These are phyloP conservation scores for Trematomus bernacchii DNA, from an alignment of 2,797 vertebrate genomes.

Conservation along the genomic window DNA sequence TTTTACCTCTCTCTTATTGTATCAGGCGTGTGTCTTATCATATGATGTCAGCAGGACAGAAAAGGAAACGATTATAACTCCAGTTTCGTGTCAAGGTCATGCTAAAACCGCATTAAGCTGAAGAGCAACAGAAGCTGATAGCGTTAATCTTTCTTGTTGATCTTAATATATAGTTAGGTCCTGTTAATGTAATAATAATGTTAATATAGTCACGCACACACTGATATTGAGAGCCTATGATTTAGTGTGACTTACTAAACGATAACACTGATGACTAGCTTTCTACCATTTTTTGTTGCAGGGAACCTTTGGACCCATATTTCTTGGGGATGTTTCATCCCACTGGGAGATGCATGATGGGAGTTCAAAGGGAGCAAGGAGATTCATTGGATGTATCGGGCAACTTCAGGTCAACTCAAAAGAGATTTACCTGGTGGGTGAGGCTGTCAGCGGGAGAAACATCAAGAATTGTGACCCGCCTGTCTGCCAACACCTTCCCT, in stretches of 20 bases:
- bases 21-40: conserved; percentile 29
- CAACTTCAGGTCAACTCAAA: conserved; percentile 89
- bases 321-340: conserved; percentile 87
- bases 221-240: conserved; percentile 23
- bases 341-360: conserved; percentile 69
- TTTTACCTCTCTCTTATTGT: conserved; percentile 32
- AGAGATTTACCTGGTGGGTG: conserved; percentile 85
- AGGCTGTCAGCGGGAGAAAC: conserved; percentile 86
- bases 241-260: conserved; percentile 48
- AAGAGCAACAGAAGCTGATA: conserved; percentile 30
- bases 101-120: conserved; percentile 36
- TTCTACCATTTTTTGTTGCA: conserved; percentile 58
- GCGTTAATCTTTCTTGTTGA: conserved; percentile 50
- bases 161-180: conserved; percentile 33
- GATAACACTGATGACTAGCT: conserved; percentile 44
- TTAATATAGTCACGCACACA: conserved; percentile 29
- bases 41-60: neutral
- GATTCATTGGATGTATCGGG: conserved; percentile 88
- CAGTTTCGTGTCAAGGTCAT: conserved; percentile 18
- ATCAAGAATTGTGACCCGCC: conserved; percentile 87
- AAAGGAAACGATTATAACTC: neutral
- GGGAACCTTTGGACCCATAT: conserved; percentile 86
- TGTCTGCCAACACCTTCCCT: conserved; percentile 86
- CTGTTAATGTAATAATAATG: conserved; percentile 48
- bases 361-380: conserved; percentile 68